Evolutionary conservation across 1,140 invertebrate species (phyloP), one percentile per base, ranked within the genome.

Genomic region (Formica exsecta): DNA sequence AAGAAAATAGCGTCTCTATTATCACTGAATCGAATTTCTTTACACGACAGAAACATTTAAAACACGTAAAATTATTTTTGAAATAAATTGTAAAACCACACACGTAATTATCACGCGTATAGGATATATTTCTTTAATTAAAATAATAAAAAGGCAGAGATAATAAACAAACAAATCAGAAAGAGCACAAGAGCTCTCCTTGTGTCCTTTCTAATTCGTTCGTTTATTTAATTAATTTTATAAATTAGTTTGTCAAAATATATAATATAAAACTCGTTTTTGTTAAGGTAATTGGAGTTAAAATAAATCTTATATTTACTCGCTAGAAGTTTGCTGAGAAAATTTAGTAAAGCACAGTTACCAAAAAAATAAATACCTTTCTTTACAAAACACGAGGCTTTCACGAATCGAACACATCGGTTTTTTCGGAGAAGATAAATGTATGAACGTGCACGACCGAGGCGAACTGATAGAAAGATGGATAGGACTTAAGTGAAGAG

Each of bases 401-500:
- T 32, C n/a, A 22, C 38, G 22, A 38, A 44, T 51, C 32, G 61
- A 22, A 66, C 29, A 59, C 25, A 51, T 66, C 51, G 64, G 13
- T 86, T 87, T 87, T 87, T 87, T 87, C 54, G 57, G 38, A 7
- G 13, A 64, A 70, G 64, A 86, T 85, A 71, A 77, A 65, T 85
- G 38, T 77, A 73, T 77, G 74, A 87, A 66, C 36, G 83, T 61
- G 75, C 19, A 59, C 62, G 36, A 32, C 51, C 25, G 54, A 77
- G 73, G 54, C 66, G 57, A 85, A 75, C 70, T 44, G 61, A 85
- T 80, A 75, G 83, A 83, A 87, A 87, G 83, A 87, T 83, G 86
- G 64, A 87, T 85, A 83, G 86, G 64, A 87, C 61, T 86, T 75
- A 65, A 86, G 81, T 66, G 71, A 87, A 87, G 86, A 75, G 83